Evolutionary conservation across 2,888 invertebrate species (phyloP), one percentile per base, ranked within the genome.

Genomic region (Sphaeridia pumilis): DNA sequence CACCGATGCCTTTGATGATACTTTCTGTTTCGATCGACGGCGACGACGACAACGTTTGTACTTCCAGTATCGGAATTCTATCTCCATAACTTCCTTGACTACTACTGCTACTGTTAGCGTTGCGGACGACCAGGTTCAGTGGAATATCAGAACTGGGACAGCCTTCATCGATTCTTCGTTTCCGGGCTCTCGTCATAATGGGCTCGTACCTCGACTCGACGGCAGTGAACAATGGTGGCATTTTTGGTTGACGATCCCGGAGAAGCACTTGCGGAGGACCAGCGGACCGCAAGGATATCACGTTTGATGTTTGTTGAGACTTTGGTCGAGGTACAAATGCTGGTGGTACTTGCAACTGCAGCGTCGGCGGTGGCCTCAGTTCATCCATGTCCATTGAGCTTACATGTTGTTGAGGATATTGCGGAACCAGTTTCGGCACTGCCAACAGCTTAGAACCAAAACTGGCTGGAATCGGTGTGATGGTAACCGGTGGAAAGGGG

Each of bases 161-260:
- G n/a, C n/a, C n/a, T 45, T 52, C 46, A 42, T 64, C 62, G 53
- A 61, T 60, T 44, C 58, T 58, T 24, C 64, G 54, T 49, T 64
- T 64, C 45, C 64, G 52, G 3, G 64, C 45, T n/a, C 64, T 52
- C 10, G 64, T 64, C 64, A 64, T 64, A 12, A 64, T 64, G 1
- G 64, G 64, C 38, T 64, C 64, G 45, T 55, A 61, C 22, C 59
- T 61, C 36, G 55, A 42, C 38, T 36, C 41, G 20, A 55, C 48
- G n/a, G 54, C 21, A 43, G 46, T 34, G 50, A 26, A 31, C 42
- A 56, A 46, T 42, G 52, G 52, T 20, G 52, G 52, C 20, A 53
- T 36, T 36, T 49, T 24, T n/a, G n/a, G n/a, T n/a, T n/a, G n/a
- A n/a, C n/a, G n/a, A n/a, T n/a, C n/a, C n/a, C n/a, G n/a, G n/a